Base-by-base conservation (phyloP, 2,888 invertebrate genomes). In the Pheosia tremula region DNA sequence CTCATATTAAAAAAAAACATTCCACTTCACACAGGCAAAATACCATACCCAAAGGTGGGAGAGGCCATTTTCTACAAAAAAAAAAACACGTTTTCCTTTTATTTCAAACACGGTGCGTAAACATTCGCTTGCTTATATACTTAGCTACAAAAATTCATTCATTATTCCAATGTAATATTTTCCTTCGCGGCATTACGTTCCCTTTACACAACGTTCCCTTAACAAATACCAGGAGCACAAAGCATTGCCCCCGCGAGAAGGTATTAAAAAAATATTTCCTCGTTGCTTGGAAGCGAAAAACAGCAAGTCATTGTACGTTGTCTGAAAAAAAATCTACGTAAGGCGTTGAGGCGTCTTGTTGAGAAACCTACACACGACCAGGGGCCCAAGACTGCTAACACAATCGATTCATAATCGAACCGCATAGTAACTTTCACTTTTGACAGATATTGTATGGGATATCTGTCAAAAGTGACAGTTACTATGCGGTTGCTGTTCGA, bases 261-360 rank as follows among this genome's bases (percentile, higher is more conserved):
- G 24, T 24, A 24, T 24, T 54, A 36, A 39, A 39, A 55, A 55
- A 55, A 55, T n/a, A 53, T 10, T 53, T 39, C n/a, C 39, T 55
- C 36, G 4, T 10, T 38, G n/a, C n/a, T 39, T 39, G 39, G 39
- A 55, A 55, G 55, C 55, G 39, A 3, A 8, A 55, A 55, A 38
- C 10, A 13, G 39, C 39, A n/a, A 55, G 11, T 55, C 55, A 55
- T 39, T 39, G 38, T 39, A n/a, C 6, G 39, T 55, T 55, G 39
- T 55, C 39, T 55, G 39, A 7, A 55, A 55, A 55, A 13, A 53
- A 53, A 53, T 53, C 53, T 37, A 5, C 53, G 2, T 52, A 53
- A 37, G 53, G 53, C n/a, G n/a, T 9, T 11, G n/a, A n/a, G n/a
- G 11, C n/a, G n/a, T 47, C 47, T 47, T 47, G 47, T 47, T 4